A percentile compares a stretch with the other conserved stretches of the same genome.
phyloP scores from a whole-genome alignment of 2,797 vertebrate species.

The Enteromius unitaeniatus region DNA sequence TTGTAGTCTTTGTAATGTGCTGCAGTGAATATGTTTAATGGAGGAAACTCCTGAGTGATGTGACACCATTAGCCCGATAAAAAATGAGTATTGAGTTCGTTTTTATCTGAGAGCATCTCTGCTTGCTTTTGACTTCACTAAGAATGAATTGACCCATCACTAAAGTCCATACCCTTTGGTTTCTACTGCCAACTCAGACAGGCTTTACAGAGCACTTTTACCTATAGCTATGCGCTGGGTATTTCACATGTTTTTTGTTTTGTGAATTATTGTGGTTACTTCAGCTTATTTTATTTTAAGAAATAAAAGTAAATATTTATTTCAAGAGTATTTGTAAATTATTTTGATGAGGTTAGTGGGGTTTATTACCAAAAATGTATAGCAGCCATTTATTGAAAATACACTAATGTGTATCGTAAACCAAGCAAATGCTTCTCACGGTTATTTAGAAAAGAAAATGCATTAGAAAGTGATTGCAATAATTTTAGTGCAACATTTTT shows the following conservation, averaged over 20 bases:
- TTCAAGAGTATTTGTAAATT: background rate
- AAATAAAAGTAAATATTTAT: background rate
- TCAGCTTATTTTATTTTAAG: too few relatives aligned
- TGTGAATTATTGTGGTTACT: too few relatives aligned
- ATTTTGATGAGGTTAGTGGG: background rate
- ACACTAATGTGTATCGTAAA: background rate
- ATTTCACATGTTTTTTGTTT: background rate
- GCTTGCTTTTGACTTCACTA: background rate
- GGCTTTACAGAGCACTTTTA: background rate
- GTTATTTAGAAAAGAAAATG: background rate
- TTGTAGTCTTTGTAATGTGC: slow-evolving; percentile 25
- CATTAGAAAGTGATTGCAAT: background rate
- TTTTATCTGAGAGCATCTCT: slow-evolving; percentile 14
- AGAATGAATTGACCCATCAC: background rate
- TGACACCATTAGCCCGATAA: slow-evolving; percentile 31
- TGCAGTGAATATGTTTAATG: background rate
- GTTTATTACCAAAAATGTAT: background rate
- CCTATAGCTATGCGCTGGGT: too few relatives aligned
- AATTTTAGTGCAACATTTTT: background rate
- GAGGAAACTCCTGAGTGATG: slow-evolving; percentile 40
- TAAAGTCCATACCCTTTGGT: background rate
- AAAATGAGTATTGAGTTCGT: slow-evolving; percentile 10
- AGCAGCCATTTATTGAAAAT: too few relatives aligned
- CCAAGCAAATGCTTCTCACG: background rate
- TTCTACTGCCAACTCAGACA: background rate